A percentile compares a stretch with the other conserved stretches of the same genome.
Conservation (phyloP, 1,140 invertebrate genomes). For the Conopomorpha cramerella region DNA sequence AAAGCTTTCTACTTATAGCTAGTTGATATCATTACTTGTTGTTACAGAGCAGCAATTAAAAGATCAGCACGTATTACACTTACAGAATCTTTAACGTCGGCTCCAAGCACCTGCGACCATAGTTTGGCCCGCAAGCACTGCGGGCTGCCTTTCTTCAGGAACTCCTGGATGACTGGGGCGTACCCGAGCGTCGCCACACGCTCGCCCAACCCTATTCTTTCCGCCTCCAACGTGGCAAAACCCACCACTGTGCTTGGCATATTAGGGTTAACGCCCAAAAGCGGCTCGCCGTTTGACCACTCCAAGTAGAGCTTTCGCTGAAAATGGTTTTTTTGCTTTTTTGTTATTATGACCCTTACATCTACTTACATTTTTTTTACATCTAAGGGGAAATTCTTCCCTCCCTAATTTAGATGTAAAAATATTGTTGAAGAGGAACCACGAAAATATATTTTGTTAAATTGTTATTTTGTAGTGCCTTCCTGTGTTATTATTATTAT, state of each 20-base stretch:
- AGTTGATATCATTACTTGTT: no score
- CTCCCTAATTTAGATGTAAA: no score
- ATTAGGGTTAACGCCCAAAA: conserved; percentile 68
- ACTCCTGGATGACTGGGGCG: conserved; percentile 80
- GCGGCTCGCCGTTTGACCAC: conserved; percentile 68
- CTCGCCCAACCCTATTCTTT: conserved; percentile 69
- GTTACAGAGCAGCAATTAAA: no score
- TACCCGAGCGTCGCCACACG: conserved; percentile 70
- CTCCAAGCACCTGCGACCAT: conserved; percentile 83
- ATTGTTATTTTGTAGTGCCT: background rate
- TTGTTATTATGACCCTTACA: background rate
- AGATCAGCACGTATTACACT: no score
- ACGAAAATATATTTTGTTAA: background rate
- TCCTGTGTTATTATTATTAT: conserved; percentile 3
- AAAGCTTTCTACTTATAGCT: no score
- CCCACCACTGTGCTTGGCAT: conserved; percentile 59
- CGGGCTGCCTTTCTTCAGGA: conserved; percentile 84
- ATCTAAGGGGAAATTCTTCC: no score
- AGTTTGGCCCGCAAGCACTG: conserved; percentile 74
- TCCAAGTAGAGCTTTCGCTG: conserved; percentile 72
- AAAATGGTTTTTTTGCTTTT: background rate
- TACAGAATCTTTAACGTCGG: no score
- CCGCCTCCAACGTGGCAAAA: conserved; percentile 67
- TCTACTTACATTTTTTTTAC: no score
- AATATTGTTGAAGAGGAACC: no score